Base-by-base conservation (phyloP, 1,140 invertebrate genomes). In the Parasteatoda tepidariorum region DNA sequence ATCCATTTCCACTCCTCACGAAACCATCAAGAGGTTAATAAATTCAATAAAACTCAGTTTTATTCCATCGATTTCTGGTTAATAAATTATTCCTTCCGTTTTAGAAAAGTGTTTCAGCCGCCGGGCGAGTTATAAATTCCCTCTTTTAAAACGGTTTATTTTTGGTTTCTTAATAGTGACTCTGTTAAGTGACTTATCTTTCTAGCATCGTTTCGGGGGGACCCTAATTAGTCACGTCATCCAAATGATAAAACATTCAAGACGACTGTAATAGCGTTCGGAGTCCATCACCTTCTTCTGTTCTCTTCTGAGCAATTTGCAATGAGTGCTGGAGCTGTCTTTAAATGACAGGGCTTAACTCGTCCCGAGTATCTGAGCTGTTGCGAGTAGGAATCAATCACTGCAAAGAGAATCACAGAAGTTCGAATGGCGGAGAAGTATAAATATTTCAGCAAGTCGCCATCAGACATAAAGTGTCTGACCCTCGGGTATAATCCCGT, bases 361-460 rank as follows among this genome's bases (percentile, higher is more conserved):
- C 61, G 61, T 13, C 28, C 28, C 31, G 61, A 64, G 26, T 64
- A 11, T 11, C 61, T 24, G 26, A 26, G 26, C 28, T 7, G 9
- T 22, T 48, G 34, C 13, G 31, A 68, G 38, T 34, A n/a, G n/a
- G 31, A 68, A 68, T 68, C 66, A 68, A 68, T 68, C 66, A 68
- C 33, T 18, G 31, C 22, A 22, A 48, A 26, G 41, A 48, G 31
- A 68, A 68, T 64, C 61, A 64, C 3, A 31, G 28, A 64, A 18
- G 66, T n/a, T 5, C 66, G 31, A 48, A 73, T 24, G 62, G 28
- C 7, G 28, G 62, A 18, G 54, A 11, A 55, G 70, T 41, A 55
- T 71, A 71, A 82, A 82, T 82, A 82, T 82, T 82, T 82, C 79
- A 82, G 66, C 30, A n/a, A 78, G 64, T 68, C 48, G 76, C 66